phyloP scores from a whole-genome alignment of 2,888 invertebrate genomes.

The Drymonia ruficornis region DNA sequence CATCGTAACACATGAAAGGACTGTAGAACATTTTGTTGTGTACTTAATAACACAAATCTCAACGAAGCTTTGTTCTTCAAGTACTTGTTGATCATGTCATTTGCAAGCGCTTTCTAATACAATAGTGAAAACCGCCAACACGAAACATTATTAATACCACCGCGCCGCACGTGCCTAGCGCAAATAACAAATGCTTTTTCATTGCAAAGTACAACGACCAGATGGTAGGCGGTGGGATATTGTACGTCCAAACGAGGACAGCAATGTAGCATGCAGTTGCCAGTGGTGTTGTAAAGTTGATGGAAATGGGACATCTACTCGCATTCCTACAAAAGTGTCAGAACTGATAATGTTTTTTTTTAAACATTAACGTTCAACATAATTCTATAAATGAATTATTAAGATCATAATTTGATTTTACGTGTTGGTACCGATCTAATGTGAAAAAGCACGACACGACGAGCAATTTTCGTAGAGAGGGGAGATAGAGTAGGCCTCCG shows the following conservation, averaged over 20 bases:
- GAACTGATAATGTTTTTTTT: too few species aligned
- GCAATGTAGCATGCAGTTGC: constrained; percentile 25
- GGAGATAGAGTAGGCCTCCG: constrained; percentile 15
- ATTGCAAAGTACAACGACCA: constrained; percentile 24
- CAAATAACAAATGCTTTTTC: constrained; percentile 28
- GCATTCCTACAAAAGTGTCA: too few species aligned
- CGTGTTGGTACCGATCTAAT: too few species aligned
- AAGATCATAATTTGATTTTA: too few species aligned
- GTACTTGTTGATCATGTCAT: too few species aligned
- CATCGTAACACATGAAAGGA: too few species aligned
- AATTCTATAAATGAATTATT: too few species aligned
- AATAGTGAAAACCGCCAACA: neutral
- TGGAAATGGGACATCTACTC: constrained; percentile 10
- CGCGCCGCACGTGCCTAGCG: constrained; percentile 4
- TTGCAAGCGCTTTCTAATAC: too few species aligned
- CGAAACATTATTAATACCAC: constrained; percentile 8
- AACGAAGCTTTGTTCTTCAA: too few species aligned
- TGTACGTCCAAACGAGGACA: constrained; percentile 12
- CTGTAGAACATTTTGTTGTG: too few species aligned
- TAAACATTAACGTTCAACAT: too few species aligned
- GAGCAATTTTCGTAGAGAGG: constrained; percentile 2
- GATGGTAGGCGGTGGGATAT: constrained; percentile 28
- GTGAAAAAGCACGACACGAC: neutral
- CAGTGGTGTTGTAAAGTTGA: constrained; percentile 34
- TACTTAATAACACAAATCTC: too few species aligned